Evolutionary conservation across 2,797 vertebrate species (phyloP), one percentile per base, ranked within the genome.

Genomic region (Carapus acus): DNA sequence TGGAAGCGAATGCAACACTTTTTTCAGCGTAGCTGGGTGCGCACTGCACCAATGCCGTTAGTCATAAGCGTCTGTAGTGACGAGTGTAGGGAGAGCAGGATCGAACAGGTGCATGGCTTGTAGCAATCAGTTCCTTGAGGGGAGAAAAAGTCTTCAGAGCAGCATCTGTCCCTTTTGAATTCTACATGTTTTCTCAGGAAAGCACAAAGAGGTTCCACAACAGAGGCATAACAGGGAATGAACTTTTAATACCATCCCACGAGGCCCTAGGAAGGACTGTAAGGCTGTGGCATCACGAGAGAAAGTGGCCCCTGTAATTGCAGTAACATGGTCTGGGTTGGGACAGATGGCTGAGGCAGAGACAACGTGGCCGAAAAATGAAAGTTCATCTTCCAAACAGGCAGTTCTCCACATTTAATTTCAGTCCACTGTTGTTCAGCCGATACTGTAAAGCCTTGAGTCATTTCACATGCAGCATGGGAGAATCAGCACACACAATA

Each of bases 61-160:
- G 7, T 60, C 54, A 24, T 31, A 67, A 6, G 64, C 20, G 4
- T 43, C 48, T 4, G 43, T 55, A 2, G 49, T 34, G 13, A 60
- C 24, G 16, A 48, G 14, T 6, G 53, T 56, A 1, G n/a, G 45
- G 9, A 59, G 37, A 2, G 20, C 16, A 3, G 59, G 34, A 19
- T 60, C 47, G 45, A 43, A 52, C 2, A 60, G 8, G 45, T 1
- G 39, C 57, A 17, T 56, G 31, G 18, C 48, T 47, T 13, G 9
- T 13, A 3, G 11, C 8, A 8, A 33, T 6, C 3, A 33, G 11
- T 12, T 43, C 41, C 11, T 33, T 33, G 6, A 33, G 8, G 4
- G 9, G 31, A 4, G 3, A 13, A 33, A 33, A 27, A 9, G 5
- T 27, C 4, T 27, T 8, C 31, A 11, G 31, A 4, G 31, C 31